Evolutionary conservation across 2,113 vertebrate genomes (phyloP).

Genomic region (Percina caprodes): DNA sequence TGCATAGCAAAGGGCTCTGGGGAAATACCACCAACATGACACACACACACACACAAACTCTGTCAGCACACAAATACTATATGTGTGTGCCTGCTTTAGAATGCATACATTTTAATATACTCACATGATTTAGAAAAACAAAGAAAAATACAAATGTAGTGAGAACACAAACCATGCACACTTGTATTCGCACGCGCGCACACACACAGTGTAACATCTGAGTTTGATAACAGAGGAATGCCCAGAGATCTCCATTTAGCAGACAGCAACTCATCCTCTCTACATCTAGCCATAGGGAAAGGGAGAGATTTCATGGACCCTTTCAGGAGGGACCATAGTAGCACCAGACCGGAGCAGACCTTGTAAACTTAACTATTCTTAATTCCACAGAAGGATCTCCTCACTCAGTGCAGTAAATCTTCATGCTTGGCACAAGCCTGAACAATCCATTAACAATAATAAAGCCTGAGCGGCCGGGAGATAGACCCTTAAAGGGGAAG

Average conservation of each 20-base stretch:
- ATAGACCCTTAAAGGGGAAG: constrained; percentile 79
- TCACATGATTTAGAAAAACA: constrained; percentile 17
- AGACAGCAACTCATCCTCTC: constrained; percentile 21
- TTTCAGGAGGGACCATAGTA: constrained; percentile 10
- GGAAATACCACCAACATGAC: constrained; percentile 77
- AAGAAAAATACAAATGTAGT: constrained; percentile 14
- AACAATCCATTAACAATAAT: constrained; percentile 80
- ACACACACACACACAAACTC: constrained; percentile 34
- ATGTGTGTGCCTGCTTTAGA: constrained; percentile 25
- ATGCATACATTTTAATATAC: constrained; percentile 51
- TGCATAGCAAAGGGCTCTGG: constrained; percentile 77
- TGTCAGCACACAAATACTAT: constrained; percentile 30
- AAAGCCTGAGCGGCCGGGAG: constrained; percentile 66
- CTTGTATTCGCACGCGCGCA: neutral
- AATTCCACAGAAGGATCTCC: constrained; percentile 66
- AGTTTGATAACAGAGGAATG: constrained; percentile 62
- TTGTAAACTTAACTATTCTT: constrained; percentile 65
- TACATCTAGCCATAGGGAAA: neutral
- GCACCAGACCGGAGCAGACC: constrained; percentile 44
- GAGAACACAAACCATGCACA: neutral
- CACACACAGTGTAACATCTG: constrained; percentile 51
- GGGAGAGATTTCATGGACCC: constrained; percentile 30
- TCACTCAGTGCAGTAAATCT: constrained; percentile 65
- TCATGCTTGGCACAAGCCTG: constrained; percentile 64
- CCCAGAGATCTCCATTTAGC: constrained; percentile 56